These are phyloP conservation scores for Megalurothrips usitatus DNA, from an alignment of 2,888 invertebrate genomes.

Conservation along the genomic window DNA sequence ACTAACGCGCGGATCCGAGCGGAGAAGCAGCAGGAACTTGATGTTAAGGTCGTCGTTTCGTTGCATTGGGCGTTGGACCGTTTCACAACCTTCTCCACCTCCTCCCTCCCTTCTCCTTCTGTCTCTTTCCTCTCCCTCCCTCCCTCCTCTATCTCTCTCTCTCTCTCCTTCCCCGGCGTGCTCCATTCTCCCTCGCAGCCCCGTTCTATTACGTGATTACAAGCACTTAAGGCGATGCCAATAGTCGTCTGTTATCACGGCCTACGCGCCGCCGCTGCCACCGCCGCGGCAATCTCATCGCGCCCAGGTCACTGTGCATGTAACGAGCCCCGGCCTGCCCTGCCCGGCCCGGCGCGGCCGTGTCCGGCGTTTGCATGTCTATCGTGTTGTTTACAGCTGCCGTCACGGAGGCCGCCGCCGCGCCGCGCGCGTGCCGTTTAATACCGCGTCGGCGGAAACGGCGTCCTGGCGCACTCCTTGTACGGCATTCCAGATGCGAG, in stretches of 20 bases:
- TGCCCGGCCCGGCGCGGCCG: too few species aligned
- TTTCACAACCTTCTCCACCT: neutral
- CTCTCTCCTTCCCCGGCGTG: neutral
- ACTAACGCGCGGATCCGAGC: too few species aligned
- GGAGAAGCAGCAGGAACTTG: too few species aligned
- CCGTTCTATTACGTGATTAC: constrained; percentile 23
- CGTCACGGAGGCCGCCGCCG: too few species aligned
- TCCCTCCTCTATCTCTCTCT: neutral
- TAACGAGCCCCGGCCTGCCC: too few species aligned
- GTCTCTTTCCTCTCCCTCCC: neutral
- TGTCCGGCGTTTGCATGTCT: too few species aligned
- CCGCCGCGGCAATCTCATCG: neutral
- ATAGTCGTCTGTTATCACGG: neutral
- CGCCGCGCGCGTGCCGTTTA: too few species aligned
- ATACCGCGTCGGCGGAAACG: too few species aligned
- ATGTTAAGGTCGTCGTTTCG: neutral
- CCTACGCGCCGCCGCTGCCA: too few species aligned
- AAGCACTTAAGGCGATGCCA: neutral
- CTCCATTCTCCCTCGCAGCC: neutral
- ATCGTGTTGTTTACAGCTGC: too few species aligned
- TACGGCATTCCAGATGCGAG: too few species aligned
- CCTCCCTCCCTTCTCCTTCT: neutral
- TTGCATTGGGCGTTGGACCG: neutral
- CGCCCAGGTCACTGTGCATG: neutral
- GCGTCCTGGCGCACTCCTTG: too few species aligned